phyloP scores from a whole-genome alignment of 2,888 invertebrate species.

The Sinopyrophorus schimmeli region DNA sequence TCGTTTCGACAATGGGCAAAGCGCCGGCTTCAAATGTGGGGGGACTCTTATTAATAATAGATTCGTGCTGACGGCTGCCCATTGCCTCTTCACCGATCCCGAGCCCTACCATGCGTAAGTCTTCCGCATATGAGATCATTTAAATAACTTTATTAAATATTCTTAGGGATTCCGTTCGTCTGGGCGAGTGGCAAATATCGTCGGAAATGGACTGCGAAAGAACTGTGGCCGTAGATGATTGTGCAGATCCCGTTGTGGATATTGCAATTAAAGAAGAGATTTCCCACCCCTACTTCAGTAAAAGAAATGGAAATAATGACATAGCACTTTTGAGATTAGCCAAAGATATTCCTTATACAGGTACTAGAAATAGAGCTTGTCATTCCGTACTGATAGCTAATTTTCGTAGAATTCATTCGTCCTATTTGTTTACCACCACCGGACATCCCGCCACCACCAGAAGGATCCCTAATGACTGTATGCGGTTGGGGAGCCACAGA shows the following conservation, averaged over 20 bases:
- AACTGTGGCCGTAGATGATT: constrained; percentile 34
- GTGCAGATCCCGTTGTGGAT: constrained; percentile 47
- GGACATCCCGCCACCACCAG: constrained; percentile 38
- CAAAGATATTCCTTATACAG: constrained; percentile 52
- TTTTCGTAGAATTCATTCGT: constrained; percentile 40
- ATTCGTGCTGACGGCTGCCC: constrained; percentile 61
- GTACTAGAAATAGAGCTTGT: constrained; percentile 44
- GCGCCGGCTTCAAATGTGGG: constrained; percentile 53
- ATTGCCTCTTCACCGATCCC: constrained; percentile 53
- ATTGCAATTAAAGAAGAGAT: constrained; percentile 41
- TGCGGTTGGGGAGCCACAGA: constrained; percentile 55
- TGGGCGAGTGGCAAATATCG: constrained; percentile 58
- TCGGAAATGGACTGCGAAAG: constrained; percentile 54
- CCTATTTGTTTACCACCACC: constrained; percentile 46
- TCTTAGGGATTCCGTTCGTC: constrained; percentile 45
- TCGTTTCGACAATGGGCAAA: constrained; percentile 32
- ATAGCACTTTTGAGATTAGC: constrained; percentile 57
- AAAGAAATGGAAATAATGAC: constrained; percentile 42
- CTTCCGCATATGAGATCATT: not conserved
- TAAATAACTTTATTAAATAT: not conserved
- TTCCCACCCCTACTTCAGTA: constrained; percentile 42
- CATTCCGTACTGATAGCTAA: not conserved
- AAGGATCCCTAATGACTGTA: constrained; percentile 46
- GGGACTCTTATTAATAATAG: constrained; percentile 59
- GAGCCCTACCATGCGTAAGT: constrained; percentile 54